phyloP scores from a whole-genome alignment of 2,888 invertebrate genomes.

The Uropetala carovei region DNA sequence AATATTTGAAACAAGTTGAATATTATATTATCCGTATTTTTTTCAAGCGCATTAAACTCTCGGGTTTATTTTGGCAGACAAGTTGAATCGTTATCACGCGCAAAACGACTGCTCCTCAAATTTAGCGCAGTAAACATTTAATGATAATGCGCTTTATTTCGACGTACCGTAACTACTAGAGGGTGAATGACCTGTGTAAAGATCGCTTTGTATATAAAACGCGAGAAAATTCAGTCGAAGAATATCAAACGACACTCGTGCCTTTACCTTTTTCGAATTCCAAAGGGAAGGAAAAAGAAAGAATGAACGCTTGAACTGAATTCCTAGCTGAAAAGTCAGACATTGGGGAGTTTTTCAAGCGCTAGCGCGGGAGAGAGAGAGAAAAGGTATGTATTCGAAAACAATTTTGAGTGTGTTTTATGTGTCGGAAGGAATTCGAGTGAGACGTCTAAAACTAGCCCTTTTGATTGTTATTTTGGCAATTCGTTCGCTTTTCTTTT shows the following conservation, averaged over 20 bases:
- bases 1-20: no score
- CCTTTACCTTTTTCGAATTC: neutral
- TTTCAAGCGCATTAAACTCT: neutral
- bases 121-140: neutral
- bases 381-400: neutral
- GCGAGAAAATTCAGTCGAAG: neutral
- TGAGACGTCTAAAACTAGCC: neutral
- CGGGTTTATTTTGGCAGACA: neutral
- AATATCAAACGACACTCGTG: neutral
- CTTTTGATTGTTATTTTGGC: constrained; percentile 52
- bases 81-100: neutral
- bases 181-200: neutral
- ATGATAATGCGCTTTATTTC: neutral
- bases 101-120: neutral
- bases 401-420: neutral
- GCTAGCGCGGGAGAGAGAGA: neutral
- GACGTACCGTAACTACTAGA: neutral
- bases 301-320: neutral
- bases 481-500: constrained; percentile 31
- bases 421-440: neutral
- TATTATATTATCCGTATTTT: neutral
- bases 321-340: neutral
- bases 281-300: neutral
- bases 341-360: neutral
- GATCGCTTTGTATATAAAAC: neutral